Conservation (phyloP, 2,113 vertebrate species). For the Phaethon lepturus region DNA sequence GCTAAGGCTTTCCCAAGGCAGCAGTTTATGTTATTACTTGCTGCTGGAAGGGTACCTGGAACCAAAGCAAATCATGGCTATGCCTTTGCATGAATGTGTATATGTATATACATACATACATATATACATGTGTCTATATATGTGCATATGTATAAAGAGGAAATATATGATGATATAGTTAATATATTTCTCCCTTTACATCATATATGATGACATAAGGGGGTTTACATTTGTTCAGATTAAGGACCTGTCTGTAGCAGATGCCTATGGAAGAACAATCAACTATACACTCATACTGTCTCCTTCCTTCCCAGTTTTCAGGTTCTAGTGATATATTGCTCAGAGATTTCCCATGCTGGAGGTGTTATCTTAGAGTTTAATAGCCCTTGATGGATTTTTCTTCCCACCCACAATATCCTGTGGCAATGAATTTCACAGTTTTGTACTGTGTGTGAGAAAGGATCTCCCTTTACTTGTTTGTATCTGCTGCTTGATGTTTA, state of each 20-base stretch:
- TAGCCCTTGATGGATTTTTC: conserved; percentile 1
- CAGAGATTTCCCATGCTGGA: not conserved
- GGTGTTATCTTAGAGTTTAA: not conserved
- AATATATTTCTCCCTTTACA: not conserved
- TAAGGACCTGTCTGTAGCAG: not conserved
- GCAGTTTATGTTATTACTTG: not conserved
- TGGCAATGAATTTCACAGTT: not conserved
- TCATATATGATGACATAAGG: not conserved
- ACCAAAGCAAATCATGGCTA: not conserved
- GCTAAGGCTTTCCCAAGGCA: not conserved
- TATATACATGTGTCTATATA: fast-evolving
- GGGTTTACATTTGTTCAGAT: not conserved
- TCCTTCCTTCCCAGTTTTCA: not conserved
- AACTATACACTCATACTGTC: not conserved
- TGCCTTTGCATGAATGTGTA: not conserved
- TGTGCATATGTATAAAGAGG: not conserved
- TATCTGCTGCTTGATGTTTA: conserved; percentile 9
- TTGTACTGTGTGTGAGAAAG: not conserved
- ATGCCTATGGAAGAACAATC: not conserved
- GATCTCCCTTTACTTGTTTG: conserved; percentile 7
- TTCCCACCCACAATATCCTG: not conserved
- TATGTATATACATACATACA: no score
- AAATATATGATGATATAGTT: not conserved
- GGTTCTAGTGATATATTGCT: not conserved
- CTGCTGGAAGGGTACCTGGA: not conserved